Evolutionary conservation across 2,888 invertebrate genomes (phyloP).

Genomic region (Pyrocoelia pectoralis): DNA sequence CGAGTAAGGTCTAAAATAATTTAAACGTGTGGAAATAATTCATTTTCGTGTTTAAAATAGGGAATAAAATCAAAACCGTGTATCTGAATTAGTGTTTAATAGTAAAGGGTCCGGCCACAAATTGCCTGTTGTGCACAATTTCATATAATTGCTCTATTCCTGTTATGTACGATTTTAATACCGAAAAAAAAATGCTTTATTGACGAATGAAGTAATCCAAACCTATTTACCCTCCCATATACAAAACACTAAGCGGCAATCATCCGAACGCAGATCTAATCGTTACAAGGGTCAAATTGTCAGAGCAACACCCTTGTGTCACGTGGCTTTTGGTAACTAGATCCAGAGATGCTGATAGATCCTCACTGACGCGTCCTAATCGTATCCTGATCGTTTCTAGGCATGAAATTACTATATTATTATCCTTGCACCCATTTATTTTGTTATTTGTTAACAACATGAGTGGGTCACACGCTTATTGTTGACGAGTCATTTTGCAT

Average conservation of each 20-base stretch:
- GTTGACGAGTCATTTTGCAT: slow-evolving; percentile 29
- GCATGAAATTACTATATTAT: slow-evolving; percentile 42
- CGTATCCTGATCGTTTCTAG: slow-evolving; percentile 33
- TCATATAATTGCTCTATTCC: slow-evolving; percentile 48
- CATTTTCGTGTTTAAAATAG: slow-evolving; percentile 42
- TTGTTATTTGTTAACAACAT: slow-evolving; percentile 35
- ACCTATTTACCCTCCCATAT: slow-evolving; percentile 24
- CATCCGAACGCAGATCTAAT: slow-evolving; percentile 32
- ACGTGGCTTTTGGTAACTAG: slow-evolving; percentile 43
- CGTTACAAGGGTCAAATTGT: slow-evolving; percentile 36
- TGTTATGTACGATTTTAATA: background rate
- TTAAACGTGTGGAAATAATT: slow-evolving; percentile 25
- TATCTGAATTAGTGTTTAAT: slow-evolving; percentile 55
- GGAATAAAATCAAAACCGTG: slow-evolving; percentile 58
- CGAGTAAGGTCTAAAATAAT: slow-evolving; percentile 10
- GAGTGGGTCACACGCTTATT: slow-evolving; percentile 32
- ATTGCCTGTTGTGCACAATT: slow-evolving; percentile 55
- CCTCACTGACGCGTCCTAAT: slow-evolving; percentile 39
- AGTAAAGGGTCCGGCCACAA: slow-evolving; percentile 56
- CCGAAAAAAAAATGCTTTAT: background rate
- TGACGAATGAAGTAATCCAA: background rate
- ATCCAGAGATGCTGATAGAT: slow-evolving; percentile 42
- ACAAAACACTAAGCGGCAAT: slow-evolving; percentile 24
- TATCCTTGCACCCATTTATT: slow-evolving; percentile 27
- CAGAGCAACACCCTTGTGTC: slow-evolving; percentile 34